These are phyloP conservation scores for Sturnira hondurensis DNA, from an alignment of 2,113 vertebrate species.

Conservation along the genomic window DNA sequence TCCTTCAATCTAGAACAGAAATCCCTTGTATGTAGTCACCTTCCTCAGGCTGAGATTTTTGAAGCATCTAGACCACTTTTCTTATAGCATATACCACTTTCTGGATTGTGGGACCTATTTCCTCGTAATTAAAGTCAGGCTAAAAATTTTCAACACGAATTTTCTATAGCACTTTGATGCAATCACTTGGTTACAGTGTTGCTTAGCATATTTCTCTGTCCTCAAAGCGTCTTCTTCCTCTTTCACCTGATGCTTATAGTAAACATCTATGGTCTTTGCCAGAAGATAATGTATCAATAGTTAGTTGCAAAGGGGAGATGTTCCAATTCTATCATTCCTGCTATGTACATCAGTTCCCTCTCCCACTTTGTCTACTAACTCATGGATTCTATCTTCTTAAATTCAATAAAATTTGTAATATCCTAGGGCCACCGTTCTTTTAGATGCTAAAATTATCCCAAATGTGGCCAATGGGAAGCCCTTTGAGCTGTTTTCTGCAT, in stretches of 20 bases:
- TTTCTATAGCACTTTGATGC: not conserved
- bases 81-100: not conserved
- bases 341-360: not conserved
- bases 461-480: not conserved
- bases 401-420: not conserved
- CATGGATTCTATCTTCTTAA: not conserved
- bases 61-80: not conserved
- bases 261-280: not conserved
- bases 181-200: too few relatives aligned
- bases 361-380: not conserved
- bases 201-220: not conserved
- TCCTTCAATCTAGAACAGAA: not conserved
- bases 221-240: not conserved
- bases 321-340: not conserved
- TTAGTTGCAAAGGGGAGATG: not conserved
- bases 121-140: not conserved
- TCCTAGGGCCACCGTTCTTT: not conserved
- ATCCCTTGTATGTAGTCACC: not conserved
- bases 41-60: not conserved
- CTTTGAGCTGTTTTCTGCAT: not conserved
- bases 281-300: not conserved
- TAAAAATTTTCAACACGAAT: not conserved
- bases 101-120: not conserved
- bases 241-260: not conserved
- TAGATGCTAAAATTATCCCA: not conserved